These are phyloP conservation scores for Pantelozetes paolii DNA, from an alignment of 2,888 invertebrate genomes.

Conservation along the genomic window DNA sequence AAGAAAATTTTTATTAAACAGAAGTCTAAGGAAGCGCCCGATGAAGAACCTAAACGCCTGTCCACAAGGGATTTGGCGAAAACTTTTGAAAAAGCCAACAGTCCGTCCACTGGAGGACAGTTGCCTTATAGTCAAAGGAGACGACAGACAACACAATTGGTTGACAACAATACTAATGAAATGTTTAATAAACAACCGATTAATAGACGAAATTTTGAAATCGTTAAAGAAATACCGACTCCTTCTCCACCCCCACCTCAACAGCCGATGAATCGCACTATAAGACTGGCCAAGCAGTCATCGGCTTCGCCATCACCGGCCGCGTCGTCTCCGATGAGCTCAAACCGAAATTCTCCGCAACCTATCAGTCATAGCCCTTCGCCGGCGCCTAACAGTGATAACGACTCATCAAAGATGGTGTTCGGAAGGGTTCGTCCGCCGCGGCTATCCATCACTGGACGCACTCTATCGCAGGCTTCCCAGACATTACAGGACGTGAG, in stretches of 20 bases:
- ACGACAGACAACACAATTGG: constrained; percentile 32
- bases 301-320: constrained; percentile 25
- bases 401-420: constrained; percentile 19
- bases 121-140: constrained; percentile 21
- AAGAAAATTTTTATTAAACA: constrained; percentile 37
- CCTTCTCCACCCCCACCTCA: not conserved
- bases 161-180: not conserved
- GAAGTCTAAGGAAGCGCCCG: constrained; percentile 23
- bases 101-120: not conserved
- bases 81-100: constrained; percentile 20
- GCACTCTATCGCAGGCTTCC: constrained; percentile 32
- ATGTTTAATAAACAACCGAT: constrained; percentile 21
- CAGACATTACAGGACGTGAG: constrained; percentile 27
- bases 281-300: constrained; percentile 16
- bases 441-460: constrained; percentile 24
- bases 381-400: not conserved
- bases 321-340: constrained; percentile 18
- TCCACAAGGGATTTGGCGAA: constrained; percentile 40
- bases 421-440: constrained; percentile 40
- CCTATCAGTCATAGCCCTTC: constrained; percentile 26
- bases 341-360: constrained; percentile 38
- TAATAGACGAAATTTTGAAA: not conserved
- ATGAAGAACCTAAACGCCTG: constrained; percentile 18
- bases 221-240: not conserved
- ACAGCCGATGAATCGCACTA: not conserved